Evolutionary conservation across 2,888 invertebrate species (phyloP), one percentile per base, ranked within the genome.

Genomic region (Leucoma salicis): DNA sequence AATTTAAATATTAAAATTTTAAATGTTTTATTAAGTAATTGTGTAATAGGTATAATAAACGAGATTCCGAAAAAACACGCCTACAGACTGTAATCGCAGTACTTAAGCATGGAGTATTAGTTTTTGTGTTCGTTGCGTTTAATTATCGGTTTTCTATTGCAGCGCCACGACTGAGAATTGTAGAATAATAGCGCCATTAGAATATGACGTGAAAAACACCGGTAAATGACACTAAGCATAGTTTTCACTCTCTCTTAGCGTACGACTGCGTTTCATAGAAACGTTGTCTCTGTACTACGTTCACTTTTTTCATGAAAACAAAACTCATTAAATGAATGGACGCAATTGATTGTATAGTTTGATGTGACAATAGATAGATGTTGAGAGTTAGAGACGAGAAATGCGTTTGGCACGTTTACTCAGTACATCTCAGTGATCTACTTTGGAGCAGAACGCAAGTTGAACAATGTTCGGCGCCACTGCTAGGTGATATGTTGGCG

Each of bases 141-240:
- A 82, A 83, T 84, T 73, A 74, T 66, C 66, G 50, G 74, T 82
- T 85, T 85, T 85, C 86, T 82, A 83, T 77, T 76, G 74, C 70
- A 53, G 65, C 56, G 65, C 70, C n/a, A 67, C 58, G 63, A 71
- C 71, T 82, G 84, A 74, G 82, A 86, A 84, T 71, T 53, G 54
- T 34, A 64, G 65, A 68, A 87, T 84, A 84, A 87, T 86, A 61
- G 78, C 66, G 51, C 61, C 63, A 72, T 78, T 79, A 74, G 51
- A 65, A 48, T 60, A 45, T 57, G 51, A 48, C 53, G 66, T 51
- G 66, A 74, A 80, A 79, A 78, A 75, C 66, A 25, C 36, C 50
- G 39, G 56, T 52, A 53, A 63, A 54, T 66, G 57, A 45, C 59
- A 58, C 43, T 53, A 40, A 50, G 42, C 42, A 24, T 35, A 45